Evolutionary conservation across 37 sponge, comb jelly and placozoan genomes (phyloP), one percentile per base, ranked within the genome.

Genomic region (Hexactinellida sp.): DNA sequence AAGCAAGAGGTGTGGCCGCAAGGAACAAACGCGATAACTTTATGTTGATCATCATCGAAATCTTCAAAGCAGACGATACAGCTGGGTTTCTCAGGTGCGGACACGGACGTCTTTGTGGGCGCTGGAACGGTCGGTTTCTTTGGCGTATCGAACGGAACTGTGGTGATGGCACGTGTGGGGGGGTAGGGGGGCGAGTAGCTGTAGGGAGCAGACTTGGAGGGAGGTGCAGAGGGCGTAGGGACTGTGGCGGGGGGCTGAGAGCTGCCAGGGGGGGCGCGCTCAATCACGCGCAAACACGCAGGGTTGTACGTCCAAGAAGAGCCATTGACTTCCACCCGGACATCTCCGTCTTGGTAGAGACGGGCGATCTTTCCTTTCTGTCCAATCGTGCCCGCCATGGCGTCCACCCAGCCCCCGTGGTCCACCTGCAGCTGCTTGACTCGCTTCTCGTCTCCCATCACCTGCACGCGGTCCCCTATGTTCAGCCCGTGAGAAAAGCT

Each of bases 1-100:
- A 92, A 93, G 82, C 97, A 96, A 37, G 91, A 87, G 0, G 93
- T 93, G 84, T 96, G 97, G 55, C 97, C 97, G 85, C 97, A 96
- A 32, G 92, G 87, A 54, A 96, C 89, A 38, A 92, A 35, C 24
- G 85, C 54, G 34, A 63, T 63, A 10, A 63, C 28, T 28, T n/a
- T 10, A 63, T 63, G 76, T 25, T 63, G 28, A 25, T n/a, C 76
- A 10, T n/a, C 76, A n/a, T 63, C 76, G 34, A 63, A 63, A 63
- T 63, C 76, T n/a, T 63, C 76, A 63, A 63, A 63, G 34, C 76
- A 63, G 76, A 63, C 76, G 25, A n/a, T 25, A 63, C 76, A 63
- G 13, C 28, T 25, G 25, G 76, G 76, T 63, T 63, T 63, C 76
- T 63, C 76, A 32, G 32, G 1, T 25, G 76, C 3, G 5, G 21